Conservation (phyloP, 1,140 invertebrate species). For the Habropoda laboriosa region DNA sequence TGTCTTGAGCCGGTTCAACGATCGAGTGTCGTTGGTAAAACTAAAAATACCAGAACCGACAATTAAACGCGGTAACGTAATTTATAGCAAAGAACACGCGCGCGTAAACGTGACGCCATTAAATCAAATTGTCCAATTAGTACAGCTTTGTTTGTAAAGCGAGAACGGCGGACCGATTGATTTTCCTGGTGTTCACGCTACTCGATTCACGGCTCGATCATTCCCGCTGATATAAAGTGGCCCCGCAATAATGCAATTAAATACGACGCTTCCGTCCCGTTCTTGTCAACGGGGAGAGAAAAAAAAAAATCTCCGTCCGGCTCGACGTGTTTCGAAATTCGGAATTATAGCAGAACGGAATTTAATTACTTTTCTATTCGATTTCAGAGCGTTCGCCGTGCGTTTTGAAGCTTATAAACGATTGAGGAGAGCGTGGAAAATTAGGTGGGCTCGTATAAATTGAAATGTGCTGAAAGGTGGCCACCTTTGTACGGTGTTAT, state of each 20-base stretch:
- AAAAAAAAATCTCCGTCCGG: background rate
- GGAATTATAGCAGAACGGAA: background rate
- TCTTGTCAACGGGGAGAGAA: no score
- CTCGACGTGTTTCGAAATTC: background rate
- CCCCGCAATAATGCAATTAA: conserved; percentile 12
- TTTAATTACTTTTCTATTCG: background rate
- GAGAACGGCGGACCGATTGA: conserved; percentile 24
- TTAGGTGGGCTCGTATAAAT: no score
- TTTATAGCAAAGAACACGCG: conserved; percentile 50
- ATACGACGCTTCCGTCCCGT: background rate
- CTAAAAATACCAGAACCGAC: conserved; percentile 30
- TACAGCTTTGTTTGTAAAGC: conserved; percentile 45
- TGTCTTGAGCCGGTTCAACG: background rate
- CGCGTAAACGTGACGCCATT: conserved; percentile 48
- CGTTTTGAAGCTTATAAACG: background rate
- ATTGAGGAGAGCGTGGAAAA: background rate
- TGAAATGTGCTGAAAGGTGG: no score
- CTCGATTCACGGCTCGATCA: conserved; percentile 5
- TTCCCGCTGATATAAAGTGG: background rate
- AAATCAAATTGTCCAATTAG: conserved; percentile 64
- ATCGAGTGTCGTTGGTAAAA: conserved; percentile 6
- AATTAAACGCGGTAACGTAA: conserved; percentile 46
- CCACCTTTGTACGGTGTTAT: no score
- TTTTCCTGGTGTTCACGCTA: conserved; percentile 18
- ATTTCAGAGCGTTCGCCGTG: background rate